Evolutionary conservation across 1,140 invertebrate species (phyloP).

Genomic region (Nasonia giraulti): DNA sequence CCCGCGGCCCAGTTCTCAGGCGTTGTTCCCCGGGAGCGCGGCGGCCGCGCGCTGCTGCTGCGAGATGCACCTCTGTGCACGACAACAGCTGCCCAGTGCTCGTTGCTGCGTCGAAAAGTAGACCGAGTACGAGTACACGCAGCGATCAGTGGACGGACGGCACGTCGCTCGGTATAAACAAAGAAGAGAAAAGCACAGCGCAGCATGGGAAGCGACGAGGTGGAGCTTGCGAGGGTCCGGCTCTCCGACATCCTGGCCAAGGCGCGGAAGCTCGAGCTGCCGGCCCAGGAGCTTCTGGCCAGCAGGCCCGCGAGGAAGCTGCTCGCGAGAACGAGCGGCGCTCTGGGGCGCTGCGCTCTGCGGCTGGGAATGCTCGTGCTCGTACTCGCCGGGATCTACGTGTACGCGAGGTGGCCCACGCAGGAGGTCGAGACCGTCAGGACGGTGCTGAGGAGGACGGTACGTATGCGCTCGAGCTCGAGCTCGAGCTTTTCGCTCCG

Average conservation of each 20-base stretch:
- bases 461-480: conserved; percentile 14
- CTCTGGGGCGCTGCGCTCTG: conserved; percentile 58
- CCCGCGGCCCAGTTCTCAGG: conserved; percentile 39
- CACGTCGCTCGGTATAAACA: background rate
- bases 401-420: conserved; percentile 63
- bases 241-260: conserved; percentile 64
- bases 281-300: conserved; percentile 61
- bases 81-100: background rate
- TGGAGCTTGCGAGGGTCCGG: conserved; percentile 64
- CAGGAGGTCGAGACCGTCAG: conserved; percentile 65
- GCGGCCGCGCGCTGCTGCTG: background rate
- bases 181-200: background rate
- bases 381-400: conserved; percentile 59
- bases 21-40: conserved; percentile 7
- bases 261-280: conserved; percentile 64
- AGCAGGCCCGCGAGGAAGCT: conserved; percentile 64
- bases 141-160: no score
- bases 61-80: background rate
- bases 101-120: background rate
- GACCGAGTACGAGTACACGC: background rate
- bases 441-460: conserved; percentile 66
- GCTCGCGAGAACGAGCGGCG: conserved; percentile 62
- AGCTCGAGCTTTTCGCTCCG: background rate
- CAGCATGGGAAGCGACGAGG: conserved; percentile 60
- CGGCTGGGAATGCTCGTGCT: conserved; percentile 62